A percentile compares a stretch with the other conserved stretches of the same genome.
Conservation (phyloP, 2,797 vertebrate genomes). For the Cichlasoma orientale region DNA sequence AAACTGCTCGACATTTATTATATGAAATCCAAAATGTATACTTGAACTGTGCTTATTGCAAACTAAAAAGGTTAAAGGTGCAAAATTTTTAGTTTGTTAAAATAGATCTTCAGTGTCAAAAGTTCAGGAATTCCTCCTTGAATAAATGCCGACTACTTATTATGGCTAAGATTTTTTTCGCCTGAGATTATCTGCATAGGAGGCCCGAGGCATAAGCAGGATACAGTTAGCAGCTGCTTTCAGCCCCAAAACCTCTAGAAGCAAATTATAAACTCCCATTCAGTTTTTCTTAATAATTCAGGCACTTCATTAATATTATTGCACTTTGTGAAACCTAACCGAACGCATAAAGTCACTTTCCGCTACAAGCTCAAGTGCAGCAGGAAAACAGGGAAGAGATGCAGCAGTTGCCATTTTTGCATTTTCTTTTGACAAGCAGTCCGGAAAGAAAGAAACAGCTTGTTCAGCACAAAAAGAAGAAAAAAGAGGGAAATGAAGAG, state of each 20-base stretch:
- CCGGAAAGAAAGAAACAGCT: conserved; percentile 41
- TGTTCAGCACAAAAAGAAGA: conserved; percentile 51
- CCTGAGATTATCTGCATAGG: background rate
- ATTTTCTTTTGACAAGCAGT: conserved; percentile 30
- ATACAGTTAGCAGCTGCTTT: background rate
- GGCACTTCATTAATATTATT: conserved; percentile 13
- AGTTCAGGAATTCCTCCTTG: background rate
- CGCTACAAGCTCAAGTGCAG: background rate
- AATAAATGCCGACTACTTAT: background rate
- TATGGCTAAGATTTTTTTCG: background rate
- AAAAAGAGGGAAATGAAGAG: conserved; percentile 18
- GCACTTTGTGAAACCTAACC: conserved; percentile 27
- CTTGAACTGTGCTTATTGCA: background rate
- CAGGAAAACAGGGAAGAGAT: background rate
- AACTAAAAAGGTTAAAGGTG: background rate
- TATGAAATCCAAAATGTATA: background rate
- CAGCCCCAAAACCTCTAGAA: background rate
- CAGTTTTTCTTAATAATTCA: conserved; percentile 3
- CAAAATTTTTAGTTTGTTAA: background rate
- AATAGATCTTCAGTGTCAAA: background rate
- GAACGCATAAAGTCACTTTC: background rate
- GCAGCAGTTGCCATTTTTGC: background rate
- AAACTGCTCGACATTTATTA: background rate
- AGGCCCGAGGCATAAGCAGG: background rate
- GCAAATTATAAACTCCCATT: background rate